These are phyloP conservation scores for Chelonia mydas DNA, from an alignment of 2,797 vertebrate genomes.

Conservation along the genomic window DNA sequence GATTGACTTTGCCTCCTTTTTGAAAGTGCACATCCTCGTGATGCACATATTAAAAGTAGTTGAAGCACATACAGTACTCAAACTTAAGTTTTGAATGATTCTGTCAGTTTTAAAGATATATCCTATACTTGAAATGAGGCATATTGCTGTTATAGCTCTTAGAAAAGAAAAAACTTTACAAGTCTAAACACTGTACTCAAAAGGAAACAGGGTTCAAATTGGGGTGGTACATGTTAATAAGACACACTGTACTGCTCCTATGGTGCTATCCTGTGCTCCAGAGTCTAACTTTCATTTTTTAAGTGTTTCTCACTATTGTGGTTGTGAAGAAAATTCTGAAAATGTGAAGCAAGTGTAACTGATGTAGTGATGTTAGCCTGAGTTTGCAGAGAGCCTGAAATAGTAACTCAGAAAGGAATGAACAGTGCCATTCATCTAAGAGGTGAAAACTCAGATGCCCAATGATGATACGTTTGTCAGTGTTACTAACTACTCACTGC, in stretches of 20 bases:
- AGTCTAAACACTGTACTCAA: neutral
- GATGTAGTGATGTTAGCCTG: neutral
- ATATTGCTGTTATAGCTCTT: neutral
- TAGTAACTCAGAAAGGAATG: neutral
- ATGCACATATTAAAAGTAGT: constrained; percentile 1
- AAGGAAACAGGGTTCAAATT: neutral
- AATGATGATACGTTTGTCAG: neutral
- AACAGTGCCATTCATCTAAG: neutral
- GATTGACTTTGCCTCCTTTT: neutral
- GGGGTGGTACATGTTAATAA: no score
- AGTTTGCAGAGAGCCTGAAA: neutral
- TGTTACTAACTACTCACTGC: neutral
- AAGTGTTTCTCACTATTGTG: neutral
- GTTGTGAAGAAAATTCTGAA: neutral
- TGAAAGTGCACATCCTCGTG: constrained; percentile 20
- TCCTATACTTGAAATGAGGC: neutral
- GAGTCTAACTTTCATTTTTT: neutral
- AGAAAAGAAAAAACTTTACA: neutral
- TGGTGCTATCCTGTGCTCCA: neutral
- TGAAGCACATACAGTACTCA: neutral
- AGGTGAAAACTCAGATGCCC: neutral
- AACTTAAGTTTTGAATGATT: constrained; percentile 48
- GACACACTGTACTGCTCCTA: neutral
- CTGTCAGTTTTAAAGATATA: constrained; percentile 31
- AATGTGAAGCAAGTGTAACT: neutral